Conservation (phyloP, 1,140 invertebrate species). For the Trypoxylus dichotomus region DNA sequence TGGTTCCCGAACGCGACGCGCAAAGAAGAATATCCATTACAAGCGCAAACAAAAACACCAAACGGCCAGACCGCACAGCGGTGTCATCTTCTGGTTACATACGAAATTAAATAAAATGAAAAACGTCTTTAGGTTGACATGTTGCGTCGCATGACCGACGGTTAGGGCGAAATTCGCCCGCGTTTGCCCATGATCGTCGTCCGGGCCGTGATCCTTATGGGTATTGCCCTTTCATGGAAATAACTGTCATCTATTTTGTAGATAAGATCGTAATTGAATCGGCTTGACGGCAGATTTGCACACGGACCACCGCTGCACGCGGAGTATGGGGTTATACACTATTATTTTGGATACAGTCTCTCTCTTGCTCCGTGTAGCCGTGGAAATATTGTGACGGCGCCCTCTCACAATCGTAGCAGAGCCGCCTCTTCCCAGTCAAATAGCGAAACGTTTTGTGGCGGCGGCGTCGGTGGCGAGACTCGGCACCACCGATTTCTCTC, state of each 20-base stretch:
- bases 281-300: slow-evolving; percentile 54
- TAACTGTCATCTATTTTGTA: slow-evolving; percentile 55
- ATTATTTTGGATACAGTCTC: slow-evolving; percentile 48
- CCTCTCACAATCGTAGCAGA: background rate
- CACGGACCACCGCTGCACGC: slow-evolving; percentile 48
- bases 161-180: slow-evolving; percentile 36
- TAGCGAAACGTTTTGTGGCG: background rate
- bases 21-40: slow-evolving; percentile 38
- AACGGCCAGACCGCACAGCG: slow-evolving; percentile 31
- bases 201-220: slow-evolving; percentile 42
- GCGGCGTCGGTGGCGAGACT: background rate
- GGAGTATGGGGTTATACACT: slow-evolving; percentile 44
- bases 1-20: background rate
- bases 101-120: slow-evolving; percentile 49
- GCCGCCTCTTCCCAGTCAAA: background rate
- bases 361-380: background rate
- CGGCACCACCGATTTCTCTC: background rate
- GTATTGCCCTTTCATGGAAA: slow-evolving; percentile 54
- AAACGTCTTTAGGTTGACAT: slow-evolving; percentile 45
- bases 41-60: slow-evolving; percentile 41
- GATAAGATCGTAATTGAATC: slow-evolving; percentile 57
- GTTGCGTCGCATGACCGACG: slow-evolving; percentile 35
- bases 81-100: slow-evolving; percentile 46
- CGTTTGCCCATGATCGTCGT: background rate
- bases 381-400: slow-evolving; percentile 37